phyloP scores from a whole-genome alignment of 2,797 vertebrate species.

The Fratercula arctica region DNA sequence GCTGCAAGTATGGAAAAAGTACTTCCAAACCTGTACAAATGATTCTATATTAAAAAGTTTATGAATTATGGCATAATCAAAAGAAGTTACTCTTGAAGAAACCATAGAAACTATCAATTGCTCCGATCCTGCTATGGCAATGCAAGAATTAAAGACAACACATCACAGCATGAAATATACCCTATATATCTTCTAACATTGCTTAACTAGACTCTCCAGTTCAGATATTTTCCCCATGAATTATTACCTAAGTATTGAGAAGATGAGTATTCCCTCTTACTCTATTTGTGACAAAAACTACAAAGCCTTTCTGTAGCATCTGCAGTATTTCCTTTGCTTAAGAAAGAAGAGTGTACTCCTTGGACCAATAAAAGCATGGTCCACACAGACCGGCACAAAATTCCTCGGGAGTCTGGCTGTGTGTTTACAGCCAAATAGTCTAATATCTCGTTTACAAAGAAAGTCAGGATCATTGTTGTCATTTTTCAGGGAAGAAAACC shows the following conservation, averaged over 20 bases:
- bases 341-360: not conserved
- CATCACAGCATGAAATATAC: not conserved
- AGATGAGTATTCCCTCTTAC: not conserved
- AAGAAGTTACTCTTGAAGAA: not conserved
- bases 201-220: not conserved
- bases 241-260: not conserved
- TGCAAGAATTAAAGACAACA: not conserved
- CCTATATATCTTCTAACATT: not conserved
- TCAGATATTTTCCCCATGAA: not conserved
- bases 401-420: not conserved
- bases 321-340: not conserved
- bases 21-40: not conserved
- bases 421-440: not conserved
- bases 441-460: not conserved
- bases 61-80: not conserved
- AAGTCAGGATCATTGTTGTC: not conserved
- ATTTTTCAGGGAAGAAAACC: not conserved
- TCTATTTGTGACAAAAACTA: not conserved
- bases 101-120: not conserved
- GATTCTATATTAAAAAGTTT: not conserved
- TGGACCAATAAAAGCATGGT: rapidly evolving
- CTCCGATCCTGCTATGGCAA: not conserved
- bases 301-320: not conserved
- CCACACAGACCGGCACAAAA: not conserved
- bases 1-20: not conserved